Evolutionary conservation across 1,140 invertebrate species (phyloP).

Genomic region (Eumeta japonica): DNA sequence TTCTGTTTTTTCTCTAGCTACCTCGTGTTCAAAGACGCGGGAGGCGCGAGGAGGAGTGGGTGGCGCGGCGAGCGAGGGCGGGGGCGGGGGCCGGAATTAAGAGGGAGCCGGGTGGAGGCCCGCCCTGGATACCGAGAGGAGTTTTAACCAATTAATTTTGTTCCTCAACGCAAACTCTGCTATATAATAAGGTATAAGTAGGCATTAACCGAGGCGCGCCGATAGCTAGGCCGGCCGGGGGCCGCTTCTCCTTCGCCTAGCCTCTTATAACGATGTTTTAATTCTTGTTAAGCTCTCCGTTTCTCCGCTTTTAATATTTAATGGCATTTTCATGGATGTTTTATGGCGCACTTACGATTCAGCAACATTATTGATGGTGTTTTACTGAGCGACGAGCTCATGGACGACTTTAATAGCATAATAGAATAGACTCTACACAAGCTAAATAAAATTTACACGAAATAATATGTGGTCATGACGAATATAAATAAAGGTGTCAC

Average conservation of each 20-base stretch:
- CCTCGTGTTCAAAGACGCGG: conserved; percentile 53
- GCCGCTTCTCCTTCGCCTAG: conserved; percentile 43
- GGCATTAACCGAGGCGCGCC: conserved; percentile 55
- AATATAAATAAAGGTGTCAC: too few relatives aligned
- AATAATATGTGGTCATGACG: too few relatives aligned
- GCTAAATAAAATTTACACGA: too few relatives aligned
- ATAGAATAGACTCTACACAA: too few relatives aligned
- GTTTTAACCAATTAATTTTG: conserved; percentile 63
- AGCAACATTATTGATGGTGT: conserved; percentile 45
- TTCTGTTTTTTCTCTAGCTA: conserved; percentile 55
- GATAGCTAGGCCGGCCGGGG: conserved; percentile 50
- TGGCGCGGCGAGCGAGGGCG: conserved; percentile 7
- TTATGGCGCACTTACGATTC: conserved; percentile 53
- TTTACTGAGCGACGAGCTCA: conserved; percentile 28
- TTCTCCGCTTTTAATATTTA: conserved; percentile 59
- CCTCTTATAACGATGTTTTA: conserved; percentile 55
- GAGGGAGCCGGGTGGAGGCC: conserved; percentile 39
- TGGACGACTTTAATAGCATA: too few relatives aligned
- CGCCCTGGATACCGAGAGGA: conserved; percentile 58
- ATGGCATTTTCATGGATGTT: conserved; percentile 56
- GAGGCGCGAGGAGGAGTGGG: conserved; percentile 29
- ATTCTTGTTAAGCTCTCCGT: conserved; percentile 57
- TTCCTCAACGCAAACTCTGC: conserved; percentile 59
- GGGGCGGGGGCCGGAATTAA: conserved; percentile 41
- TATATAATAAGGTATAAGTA: conserved; percentile 59